These are phyloP conservation scores for Smutsia temminckii DNA, from an alignment of 2,797 vertebrate species.

Conservation along the genomic window DNA sequence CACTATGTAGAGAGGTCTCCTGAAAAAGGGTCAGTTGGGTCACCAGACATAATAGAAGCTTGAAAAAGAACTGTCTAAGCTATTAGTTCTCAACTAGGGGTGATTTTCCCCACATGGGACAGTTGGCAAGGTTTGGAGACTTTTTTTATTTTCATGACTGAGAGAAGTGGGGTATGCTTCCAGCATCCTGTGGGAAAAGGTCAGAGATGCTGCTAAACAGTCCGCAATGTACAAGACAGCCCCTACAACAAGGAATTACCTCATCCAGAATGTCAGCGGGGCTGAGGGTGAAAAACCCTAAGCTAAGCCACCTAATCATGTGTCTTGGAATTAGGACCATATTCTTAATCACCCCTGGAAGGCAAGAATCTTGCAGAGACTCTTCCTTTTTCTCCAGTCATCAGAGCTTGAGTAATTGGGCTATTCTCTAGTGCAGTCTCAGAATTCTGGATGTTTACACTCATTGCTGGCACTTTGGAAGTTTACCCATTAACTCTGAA, in stretches of 20 bases:
- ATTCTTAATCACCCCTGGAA: neutral
- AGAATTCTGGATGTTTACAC: neutral
- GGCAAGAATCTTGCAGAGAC: neutral
- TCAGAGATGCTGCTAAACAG: neutral
- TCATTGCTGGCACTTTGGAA: neutral
- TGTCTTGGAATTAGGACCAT: neutral
- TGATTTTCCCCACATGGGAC: neutral
- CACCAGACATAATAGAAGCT: neutral
- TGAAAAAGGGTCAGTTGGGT: neutral
- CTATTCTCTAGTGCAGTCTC: neutral
- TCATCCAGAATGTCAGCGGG: neutral
- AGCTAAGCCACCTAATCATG: neutral
- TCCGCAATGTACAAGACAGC: neutral
- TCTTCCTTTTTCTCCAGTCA: no score
- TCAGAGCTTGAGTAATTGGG: neutral
- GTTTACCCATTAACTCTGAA: neutral
- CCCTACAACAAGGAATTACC: neutral
- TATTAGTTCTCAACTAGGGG: neutral
- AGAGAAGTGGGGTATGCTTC: neutral
- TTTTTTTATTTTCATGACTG: neutral
- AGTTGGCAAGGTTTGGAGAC: neutral
- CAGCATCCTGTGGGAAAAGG: neutral
- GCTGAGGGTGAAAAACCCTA: neutral
- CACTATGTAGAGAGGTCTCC: neutral
- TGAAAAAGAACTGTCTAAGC: neutral